Percentiles rank a stretch among this genome's conserved stretches.
phyloP scores from a whole-genome alignment of 2,113 vertebrate genomes.

The Mastomys coucha region DNA sequence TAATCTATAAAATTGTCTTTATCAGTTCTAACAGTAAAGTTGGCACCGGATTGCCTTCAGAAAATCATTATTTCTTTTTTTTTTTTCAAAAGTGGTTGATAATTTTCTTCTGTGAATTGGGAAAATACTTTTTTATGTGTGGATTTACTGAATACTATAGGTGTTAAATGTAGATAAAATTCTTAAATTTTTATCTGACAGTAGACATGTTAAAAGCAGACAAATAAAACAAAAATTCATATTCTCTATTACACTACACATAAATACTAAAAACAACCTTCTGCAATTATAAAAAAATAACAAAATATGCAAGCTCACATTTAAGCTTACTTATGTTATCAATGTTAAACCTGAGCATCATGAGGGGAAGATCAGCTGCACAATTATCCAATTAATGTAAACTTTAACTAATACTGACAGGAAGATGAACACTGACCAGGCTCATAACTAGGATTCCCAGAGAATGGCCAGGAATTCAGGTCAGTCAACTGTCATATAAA shows the following conservation, averaged over 20 bases:
- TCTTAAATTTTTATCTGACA: neutral
- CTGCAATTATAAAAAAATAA: neutral
- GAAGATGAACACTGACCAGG: neutral
- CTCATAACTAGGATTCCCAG: neutral
- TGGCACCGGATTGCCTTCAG: neutral
- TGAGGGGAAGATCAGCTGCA: neutral
- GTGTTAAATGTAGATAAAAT: neutral
- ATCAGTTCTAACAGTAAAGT: neutral
- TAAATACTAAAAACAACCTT: neutral
- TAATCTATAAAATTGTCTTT: neutral
- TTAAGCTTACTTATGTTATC: neutral
- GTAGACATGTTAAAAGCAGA: neutral
- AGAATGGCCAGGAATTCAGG: neutral
- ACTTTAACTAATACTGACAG: neutral
- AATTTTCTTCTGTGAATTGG: neutral
- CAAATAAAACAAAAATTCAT: neutral
- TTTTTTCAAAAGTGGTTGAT: neutral
- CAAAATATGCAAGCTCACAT: neutral
- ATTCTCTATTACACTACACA: neutral
- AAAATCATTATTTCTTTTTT: neutral
- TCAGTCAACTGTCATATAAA: neutral
- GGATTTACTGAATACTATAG: neutral
- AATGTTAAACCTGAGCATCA: neutral
- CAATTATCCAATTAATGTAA: neutral
- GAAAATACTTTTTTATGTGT: neutral